Base-by-base conservation (phyloP, 2,113 vertebrate genomes). In the Garra rufa region DNA sequence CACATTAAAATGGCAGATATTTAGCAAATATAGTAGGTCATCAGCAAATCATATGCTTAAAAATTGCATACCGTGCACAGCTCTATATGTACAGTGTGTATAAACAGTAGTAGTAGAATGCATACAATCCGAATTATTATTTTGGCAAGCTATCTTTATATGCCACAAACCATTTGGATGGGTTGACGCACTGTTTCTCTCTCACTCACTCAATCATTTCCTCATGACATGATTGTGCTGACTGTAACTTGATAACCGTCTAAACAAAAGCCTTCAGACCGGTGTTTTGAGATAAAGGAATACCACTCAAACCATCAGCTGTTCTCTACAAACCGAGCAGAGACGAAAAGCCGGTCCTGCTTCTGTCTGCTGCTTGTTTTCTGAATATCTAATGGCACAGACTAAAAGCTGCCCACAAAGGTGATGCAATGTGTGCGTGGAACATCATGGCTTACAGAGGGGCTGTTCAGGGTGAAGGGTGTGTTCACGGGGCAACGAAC, bases 401-500 rank as follows among this genome's bases (percentile, higher is more conserved):
- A 59, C 11, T 67, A 26, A 34, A 76, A 1, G 14, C 26, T 52
- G 14, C 34, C 30, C 34, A 24, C 34, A 57, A 24, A 75, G 14
- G 46, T 41, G 75, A 55, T 46, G 24, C 38, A 71, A 24, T 43
- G 2, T 46, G 65, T 63, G 63, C 50, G 63, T 43, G 46, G 19
- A 34, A 59, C 30, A 59, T 26, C 44, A 46, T 15, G 48, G 48
- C 19, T 43, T 4, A 17, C 77, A 50, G 57, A 48, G 34, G 52
- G 26, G 11, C 71, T 50, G 87, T 80, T 85, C 80, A 83, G 88
- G 85, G 85, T 86, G 83, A 81, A 75, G 75, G 85, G 83, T 70
- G 83, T 85, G 88, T 43, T 83, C 89, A 57, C 65, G 83, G 82
- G 83, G 76, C n/a, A 63, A 8, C 71, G 86, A 86, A 93, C 94